Conservation (phyloP, 2,113 vertebrate genomes). For the Stegastes partitus region DNA sequence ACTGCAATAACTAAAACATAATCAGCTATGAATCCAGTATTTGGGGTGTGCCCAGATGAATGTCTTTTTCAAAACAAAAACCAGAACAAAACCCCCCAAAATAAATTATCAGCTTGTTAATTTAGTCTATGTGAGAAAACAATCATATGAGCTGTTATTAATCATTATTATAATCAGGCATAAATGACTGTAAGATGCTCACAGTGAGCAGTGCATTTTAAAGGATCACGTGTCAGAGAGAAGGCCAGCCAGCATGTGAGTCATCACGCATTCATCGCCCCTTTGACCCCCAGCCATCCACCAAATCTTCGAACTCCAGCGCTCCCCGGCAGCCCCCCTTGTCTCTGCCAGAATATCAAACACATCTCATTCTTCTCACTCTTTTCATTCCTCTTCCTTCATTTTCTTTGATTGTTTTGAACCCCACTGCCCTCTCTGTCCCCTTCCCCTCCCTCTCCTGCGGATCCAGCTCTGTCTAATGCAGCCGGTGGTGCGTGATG, state of each 20-base stretch:
- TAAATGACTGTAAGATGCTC: neutral
- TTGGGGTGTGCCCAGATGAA: neutral
- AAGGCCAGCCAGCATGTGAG: slow-evolving; percentile 23
- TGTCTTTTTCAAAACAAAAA: neutral
- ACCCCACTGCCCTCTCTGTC: slow-evolving; percentile 4
- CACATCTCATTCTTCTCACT: slow-evolving; percentile 29
- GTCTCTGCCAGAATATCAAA: slow-evolving; percentile 30
- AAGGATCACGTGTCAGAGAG: neutral
- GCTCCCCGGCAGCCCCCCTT: neutral
- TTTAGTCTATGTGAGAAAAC: neutral
- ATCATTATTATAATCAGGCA: neutral
- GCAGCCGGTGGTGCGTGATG: slow-evolving; percentile 67
- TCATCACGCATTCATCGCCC: slow-evolving; percentile 30
- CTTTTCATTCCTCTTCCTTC: slow-evolving; percentile 27
- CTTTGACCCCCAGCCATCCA: slow-evolving; percentile 21
- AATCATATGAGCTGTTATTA: neutral
- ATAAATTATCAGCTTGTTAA: neutral
- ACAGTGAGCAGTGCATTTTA: neutral
- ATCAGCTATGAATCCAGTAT: neutral
- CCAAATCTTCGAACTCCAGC: slow-evolving; percentile 11
- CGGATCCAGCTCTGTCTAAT: slow-evolving; percentile 56
- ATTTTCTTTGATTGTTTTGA: slow-evolving; percentile 40
- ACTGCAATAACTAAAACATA: neutral
- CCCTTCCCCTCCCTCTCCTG: slow-evolving; percentile 7
- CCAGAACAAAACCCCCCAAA: too few relatives aligned